phyloP scores from a whole-genome alignment of 2,113 vertebrate species.

The Porphyrio hochstetteri region DNA sequence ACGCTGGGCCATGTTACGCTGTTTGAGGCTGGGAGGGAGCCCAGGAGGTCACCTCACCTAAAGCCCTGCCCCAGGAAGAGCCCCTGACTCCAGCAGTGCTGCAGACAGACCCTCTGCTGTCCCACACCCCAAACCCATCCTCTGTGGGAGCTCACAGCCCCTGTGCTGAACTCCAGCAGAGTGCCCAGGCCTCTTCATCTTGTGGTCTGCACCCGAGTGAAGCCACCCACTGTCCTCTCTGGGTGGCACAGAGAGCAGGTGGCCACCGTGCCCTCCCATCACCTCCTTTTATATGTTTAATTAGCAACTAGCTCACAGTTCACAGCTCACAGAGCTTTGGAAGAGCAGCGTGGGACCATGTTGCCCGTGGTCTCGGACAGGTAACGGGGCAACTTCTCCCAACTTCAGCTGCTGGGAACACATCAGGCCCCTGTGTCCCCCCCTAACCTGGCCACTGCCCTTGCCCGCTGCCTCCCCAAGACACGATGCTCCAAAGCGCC shows the following conservation, averaged over 20 bases:
- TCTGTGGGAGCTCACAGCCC: neutral
- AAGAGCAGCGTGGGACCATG: neutral
- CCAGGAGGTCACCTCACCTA: neutral
- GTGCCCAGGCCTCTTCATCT: accelerated
- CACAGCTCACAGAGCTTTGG: no score
- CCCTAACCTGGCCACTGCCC: no score
- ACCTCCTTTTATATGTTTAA: accelerated
- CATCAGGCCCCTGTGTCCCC: neutral
- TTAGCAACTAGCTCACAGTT: no score
- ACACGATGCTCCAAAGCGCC: accelerated
- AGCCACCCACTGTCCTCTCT: neutral
- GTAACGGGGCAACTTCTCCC: neutral
- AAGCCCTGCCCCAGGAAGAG: neutral
- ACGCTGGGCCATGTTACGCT: neutral
- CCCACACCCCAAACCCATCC: accelerated
- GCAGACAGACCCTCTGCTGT: no score
- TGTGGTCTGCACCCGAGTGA: accelerated
- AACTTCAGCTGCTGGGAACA: neutral
- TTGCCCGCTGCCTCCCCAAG: accelerated
- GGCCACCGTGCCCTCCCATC: neutral
- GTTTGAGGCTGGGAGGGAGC: neutral
- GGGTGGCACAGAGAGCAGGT: accelerated
- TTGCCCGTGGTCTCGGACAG: neutral
- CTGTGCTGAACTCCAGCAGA: neutral
- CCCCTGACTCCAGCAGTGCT: neutral